Evolutionary conservation across 1,140 invertebrate species (phyloP).

Genomic region (Colletes latitarsis): DNA sequence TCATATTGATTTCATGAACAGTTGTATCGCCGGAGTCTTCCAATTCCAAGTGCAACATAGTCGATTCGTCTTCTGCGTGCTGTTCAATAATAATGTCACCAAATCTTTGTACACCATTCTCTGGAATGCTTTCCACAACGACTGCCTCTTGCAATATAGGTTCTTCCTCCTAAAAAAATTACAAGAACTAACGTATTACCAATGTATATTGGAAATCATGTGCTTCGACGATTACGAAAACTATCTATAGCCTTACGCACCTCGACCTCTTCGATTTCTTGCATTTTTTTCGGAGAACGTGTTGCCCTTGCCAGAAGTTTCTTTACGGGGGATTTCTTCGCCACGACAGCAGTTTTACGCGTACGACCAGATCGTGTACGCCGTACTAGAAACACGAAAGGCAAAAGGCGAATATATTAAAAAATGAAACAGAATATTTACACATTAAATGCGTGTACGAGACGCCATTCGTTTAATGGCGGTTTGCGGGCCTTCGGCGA

Average conservation of each 20-base stretch:
- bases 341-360: conserved; percentile 61
- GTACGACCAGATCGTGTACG: conserved; percentile 72
- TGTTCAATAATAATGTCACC: conserved; percentile 63
- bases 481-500: conserved; percentile 46
- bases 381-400: conserved; percentile 59
- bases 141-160: conserved; percentile 39
- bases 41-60: conserved; percentile 61
- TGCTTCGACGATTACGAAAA: not conserved
- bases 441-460: conserved; percentile 32
- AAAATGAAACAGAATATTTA: conserved; percentile 48
- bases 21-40: conserved; percentile 62
- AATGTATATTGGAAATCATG: not conserved
- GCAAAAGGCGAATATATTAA: conserved; percentile 6
- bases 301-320: conserved; percentile 66
- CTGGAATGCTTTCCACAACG: conserved; percentile 57
- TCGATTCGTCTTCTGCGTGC: conserved; percentile 57
- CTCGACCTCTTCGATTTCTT: conserved; percentile 67
- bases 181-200: conserved; percentile 1
- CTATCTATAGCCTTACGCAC: conserved; percentile 25
- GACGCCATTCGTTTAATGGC: conserved; percentile 72
- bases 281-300: conserved; percentile 60
- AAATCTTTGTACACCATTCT: conserved; percentile 68
- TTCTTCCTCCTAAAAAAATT: conserved; percentile 43
- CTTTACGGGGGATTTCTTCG: conserved; percentile 71
- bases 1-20: conserved; percentile 45